A percentile compares a stretch with the other conserved stretches of the same genome.
phyloP scores from a whole-genome alignment of 2,797 vertebrate species.

The Pangasius mekongensis region DNA sequence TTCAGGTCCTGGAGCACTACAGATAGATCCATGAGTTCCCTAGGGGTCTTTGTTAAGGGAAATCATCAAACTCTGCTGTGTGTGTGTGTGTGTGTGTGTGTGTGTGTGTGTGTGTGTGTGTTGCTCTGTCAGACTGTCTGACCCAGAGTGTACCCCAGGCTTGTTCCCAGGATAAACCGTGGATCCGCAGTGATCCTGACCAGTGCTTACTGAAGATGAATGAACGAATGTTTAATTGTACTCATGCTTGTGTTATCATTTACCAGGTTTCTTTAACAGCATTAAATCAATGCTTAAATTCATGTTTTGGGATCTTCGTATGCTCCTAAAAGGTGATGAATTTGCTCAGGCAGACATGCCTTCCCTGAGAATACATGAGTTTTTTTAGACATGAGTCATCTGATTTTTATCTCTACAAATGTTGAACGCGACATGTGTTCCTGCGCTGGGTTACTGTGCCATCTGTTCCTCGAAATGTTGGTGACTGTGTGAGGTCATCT shows the following conservation, averaged over 20 bases:
- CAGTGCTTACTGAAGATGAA: neutral
- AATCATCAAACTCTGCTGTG: neutral
- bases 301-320: neutral
- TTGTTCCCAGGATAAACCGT: neutral
- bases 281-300: neutral
- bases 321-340: neutral
- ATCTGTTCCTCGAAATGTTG: slow-evolving; percentile 12
- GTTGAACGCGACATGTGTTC: slow-evolving; percentile 12
- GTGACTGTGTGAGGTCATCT: slow-evolving; percentile 14
- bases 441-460: slow-evolving; percentile 1
- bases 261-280: neutral
- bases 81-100: neutral
- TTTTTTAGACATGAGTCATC: slow-evolving; percentile 11
- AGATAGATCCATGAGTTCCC: neutral
- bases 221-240: neutral
- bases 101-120: neutral
- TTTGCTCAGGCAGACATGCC: neutral
- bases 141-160: neutral
- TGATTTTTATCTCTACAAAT: slow-evolving; percentile 8
- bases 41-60: neutral
- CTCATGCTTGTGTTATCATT: neutral
- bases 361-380: neutral
- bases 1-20: neutral
- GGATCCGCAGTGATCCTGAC: neutral
- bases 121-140: neutral